phyloP scores from a whole-genome alignment of 2,888 invertebrate genomes.

The Darwinula stevensoni region DNA sequence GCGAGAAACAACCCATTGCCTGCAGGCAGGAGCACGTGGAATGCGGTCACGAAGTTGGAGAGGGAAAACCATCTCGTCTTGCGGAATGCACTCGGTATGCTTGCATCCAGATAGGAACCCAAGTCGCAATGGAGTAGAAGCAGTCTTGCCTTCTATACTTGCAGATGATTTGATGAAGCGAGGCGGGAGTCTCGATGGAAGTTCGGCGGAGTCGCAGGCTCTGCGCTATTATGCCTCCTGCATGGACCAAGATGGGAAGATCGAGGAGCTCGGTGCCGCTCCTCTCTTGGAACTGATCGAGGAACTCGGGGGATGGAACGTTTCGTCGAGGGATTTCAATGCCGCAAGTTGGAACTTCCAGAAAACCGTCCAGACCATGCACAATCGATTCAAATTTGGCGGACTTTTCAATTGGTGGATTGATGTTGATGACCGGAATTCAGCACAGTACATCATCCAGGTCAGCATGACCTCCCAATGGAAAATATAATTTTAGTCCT shows the following conservation, averaged over 20 bases:
- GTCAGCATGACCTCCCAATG: slow-evolving; percentile 18
- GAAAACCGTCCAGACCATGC: slow-evolving; percentile 38
- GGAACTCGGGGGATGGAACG: slow-evolving; percentile 60
- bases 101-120: background rate
- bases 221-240: slow-evolving; percentile 71
- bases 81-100: slow-evolving; percentile 54
- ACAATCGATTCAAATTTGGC: slow-evolving; percentile 41
- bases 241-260: slow-evolving; percentile 63
- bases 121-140: too few relatives aligned
- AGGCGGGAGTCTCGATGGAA: background rate
- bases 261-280: slow-evolving; percentile 48
- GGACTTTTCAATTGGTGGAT: slow-evolving; percentile 74
- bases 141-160: too few relatives aligned
- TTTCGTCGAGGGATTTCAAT: slow-evolving; percentile 28
- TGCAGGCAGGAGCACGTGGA: slow-evolving; percentile 77
- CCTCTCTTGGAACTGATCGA: slow-evolving; percentile 47
- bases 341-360: slow-evolving; percentile 36
- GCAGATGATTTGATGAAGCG: background rate
- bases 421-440: slow-evolving; percentile 75
- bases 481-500: background rate
- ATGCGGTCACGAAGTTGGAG: slow-evolving; percentile 75
- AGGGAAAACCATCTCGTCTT: slow-evolving; percentile 72
- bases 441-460: slow-evolving; percentile 55
- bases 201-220: slow-evolving; percentile 31
- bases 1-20: slow-evolving; percentile 71